Percentiles rank a stretch among this genome's conserved stretches.
phyloP scores from a whole-genome alignment of 1,140 invertebrate genomes.

The Brachionus rotundiformis region DNA sequence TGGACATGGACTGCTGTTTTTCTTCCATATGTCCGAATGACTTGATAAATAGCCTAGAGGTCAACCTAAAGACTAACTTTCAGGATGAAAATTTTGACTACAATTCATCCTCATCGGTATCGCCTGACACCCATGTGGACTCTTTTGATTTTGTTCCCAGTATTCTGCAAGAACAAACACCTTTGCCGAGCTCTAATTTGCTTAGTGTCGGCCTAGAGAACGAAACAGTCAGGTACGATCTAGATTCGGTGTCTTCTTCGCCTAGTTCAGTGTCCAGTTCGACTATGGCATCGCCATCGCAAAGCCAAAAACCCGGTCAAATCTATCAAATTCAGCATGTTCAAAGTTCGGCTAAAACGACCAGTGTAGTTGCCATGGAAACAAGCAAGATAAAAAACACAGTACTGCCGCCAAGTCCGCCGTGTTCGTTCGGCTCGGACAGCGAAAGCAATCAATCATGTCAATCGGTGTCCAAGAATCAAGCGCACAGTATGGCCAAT shows the following conservation, averaged over 20 bases:
- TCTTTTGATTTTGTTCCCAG: not conserved
- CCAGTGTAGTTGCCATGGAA: not conserved
- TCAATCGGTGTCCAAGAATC: not conserved
- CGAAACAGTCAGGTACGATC: not conserved
- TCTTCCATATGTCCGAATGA: conserved; percentile 51
- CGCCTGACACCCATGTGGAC: not conserved
- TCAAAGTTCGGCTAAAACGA: not conserved
- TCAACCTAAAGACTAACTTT: not conserved
- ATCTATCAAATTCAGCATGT: not conserved
- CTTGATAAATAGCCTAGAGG: not conserved
- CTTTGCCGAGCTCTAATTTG: not conserved
- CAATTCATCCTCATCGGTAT: not conserved
- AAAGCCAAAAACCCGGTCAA: conserved; percentile 2
- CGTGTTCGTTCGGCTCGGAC: conserved; percentile 42
- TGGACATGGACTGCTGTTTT: conserved; percentile 50
- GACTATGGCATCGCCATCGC: not conserved
- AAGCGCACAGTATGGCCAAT: not conserved
- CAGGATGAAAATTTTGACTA: conserved; percentile 23
- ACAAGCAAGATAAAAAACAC: conserved; percentile 7
- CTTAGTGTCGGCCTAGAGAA: not conserved
- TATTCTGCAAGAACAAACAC: not conserved
- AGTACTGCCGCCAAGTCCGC: conserved; percentile 31
- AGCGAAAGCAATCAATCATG: conserved; percentile 42
- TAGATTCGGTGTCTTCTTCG: not conserved
- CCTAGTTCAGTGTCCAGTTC: not conserved